Conservation (phyloP, 2,113 vertebrate species). For the Oreochromis spilurus region DNA sequence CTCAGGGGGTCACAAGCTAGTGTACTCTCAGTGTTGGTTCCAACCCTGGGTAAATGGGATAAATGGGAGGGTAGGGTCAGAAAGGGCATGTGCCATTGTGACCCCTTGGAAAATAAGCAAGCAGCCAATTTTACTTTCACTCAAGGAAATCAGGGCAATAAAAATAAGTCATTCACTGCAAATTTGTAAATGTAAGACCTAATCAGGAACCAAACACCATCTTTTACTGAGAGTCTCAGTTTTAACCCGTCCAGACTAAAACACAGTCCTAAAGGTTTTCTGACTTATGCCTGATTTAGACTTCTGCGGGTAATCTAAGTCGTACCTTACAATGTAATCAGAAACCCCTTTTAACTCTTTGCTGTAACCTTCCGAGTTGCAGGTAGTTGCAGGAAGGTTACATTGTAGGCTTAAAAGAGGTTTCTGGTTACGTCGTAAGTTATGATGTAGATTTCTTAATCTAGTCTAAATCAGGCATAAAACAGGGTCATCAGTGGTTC, state of each 20-base stretch:
- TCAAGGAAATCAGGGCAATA: not conserved
- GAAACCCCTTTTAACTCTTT: not conserved
- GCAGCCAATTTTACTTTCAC: not conserved
- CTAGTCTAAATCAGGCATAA: not conserved
- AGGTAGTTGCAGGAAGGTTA: not conserved
- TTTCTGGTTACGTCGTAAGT: not conserved
- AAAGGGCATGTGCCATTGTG: not conserved
- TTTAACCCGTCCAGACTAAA: not conserved
- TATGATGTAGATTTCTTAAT: not conserved
- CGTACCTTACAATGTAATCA: not conserved
- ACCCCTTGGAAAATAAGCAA: not conserved
- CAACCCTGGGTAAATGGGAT: not conserved
- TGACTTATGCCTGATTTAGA: not conserved
- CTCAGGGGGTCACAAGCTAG: not conserved
- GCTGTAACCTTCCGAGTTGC: not conserved
- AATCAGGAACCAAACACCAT: not conserved
- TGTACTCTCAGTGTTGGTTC: not conserved
- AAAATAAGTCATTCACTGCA: not conserved
- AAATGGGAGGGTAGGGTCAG: not conserved
- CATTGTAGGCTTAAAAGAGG: not conserved
- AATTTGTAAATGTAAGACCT: not conserved
- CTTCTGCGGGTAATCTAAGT: not conserved
- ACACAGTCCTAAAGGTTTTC: not conserved
- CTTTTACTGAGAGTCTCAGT: not conserved
- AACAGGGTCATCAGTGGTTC: not conserved